A percentile compares a stretch with the other conserved stretches of the same genome.
These are phyloP conservation scores for Eilema depressum DNA, from an alignment of 2,888 invertebrate genomes.

Conservation along the genomic window DNA sequence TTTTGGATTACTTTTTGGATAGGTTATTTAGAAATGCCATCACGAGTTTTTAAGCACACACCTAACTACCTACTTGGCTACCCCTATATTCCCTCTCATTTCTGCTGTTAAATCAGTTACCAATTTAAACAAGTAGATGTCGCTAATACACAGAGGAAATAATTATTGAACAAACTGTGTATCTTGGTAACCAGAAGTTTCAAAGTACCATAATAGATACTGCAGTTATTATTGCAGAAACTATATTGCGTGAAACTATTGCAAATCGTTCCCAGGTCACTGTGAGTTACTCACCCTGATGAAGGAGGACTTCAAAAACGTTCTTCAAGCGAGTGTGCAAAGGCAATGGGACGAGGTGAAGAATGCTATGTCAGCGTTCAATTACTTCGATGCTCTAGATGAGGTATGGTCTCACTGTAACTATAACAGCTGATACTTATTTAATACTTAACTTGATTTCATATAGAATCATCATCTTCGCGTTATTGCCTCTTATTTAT, in stretches of 20 bases:
- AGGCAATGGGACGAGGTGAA: conserved; percentile 88
- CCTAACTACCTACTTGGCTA: not conserved
- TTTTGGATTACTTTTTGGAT: no score
- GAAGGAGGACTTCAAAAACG: conserved; percentile 88
- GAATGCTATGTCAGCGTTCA: conserved; percentile 87
- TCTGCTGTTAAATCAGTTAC: conserved; percentile 7
- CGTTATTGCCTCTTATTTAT: no score
- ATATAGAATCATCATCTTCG: not conserved
- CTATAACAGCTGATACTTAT: not conserved
- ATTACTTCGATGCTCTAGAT: conserved; percentile 89
- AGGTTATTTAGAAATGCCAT: no score
- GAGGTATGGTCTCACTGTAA: conserved; percentile 61
- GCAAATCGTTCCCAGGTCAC: conserved; percentile 64
- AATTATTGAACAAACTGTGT: conserved; percentile 55
- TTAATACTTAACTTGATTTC: not conserved
- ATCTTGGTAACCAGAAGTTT: conserved; percentile 13
- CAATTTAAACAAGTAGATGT: not conserved
- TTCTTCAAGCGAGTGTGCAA: conserved; percentile 87
- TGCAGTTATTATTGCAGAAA: not conserved
- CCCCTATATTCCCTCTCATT: no score
- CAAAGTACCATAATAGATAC: not conserved
- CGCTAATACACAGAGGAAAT: not conserved
- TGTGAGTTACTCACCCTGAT: conserved; percentile 89
- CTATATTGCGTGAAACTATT: not conserved
- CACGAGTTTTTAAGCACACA: no score